Base-by-base conservation (phyloP, 1,140 invertebrate species). In the Euura lappo region DNA sequence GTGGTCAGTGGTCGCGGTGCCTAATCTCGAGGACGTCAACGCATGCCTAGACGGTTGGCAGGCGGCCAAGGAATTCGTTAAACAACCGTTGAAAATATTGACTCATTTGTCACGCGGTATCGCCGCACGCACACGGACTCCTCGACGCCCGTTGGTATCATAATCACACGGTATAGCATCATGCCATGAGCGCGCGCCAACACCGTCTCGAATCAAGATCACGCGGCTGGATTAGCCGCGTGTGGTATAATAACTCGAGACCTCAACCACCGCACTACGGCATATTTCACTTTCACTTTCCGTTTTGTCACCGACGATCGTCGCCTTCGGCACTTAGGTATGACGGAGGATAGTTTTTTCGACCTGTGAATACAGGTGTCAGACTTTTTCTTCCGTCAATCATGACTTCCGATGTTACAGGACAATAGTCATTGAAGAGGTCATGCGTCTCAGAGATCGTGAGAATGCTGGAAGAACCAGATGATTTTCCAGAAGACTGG, bases 71-170 rank as follows among this genome's bases (percentile, higher is more conserved):
- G 47, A 51, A 51, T 51, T 51, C 47, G 47, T 51, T 51, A 2
- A 51, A n/a, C 80, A 67, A 13, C 66, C 43, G 66, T 44, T 67
- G 2, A 67, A 67, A 67, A 67, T 67, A 67, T 67, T 67, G 66
- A 67, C 66, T 67, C 66, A 67, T 67, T 67, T 67, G 66, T 67
- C 66, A 67, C 66, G 66, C 66, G 13, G 66, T 51, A 51, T 51
- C n/a, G 7, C 47, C 47, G 47, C 47, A 51, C 47, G 47, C 47
- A 51, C 47, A 8, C 47, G 47, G 11, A 7, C 47, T 11, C 47
- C 47, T 11, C 47, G 6, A n/a, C n/a, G n/a, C n/a, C n/a, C 7
- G 11, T 51, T n/a, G 47, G 7, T n/a, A 51, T 51, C 47, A n/a
- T 51, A n/a, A 28, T 51, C n/a, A 51, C 7, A 51, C n/a, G 11